Base-by-base conservation (phyloP, 2,113 vertebrate genomes). In the Oncorhynchus clarkii region DNA sequence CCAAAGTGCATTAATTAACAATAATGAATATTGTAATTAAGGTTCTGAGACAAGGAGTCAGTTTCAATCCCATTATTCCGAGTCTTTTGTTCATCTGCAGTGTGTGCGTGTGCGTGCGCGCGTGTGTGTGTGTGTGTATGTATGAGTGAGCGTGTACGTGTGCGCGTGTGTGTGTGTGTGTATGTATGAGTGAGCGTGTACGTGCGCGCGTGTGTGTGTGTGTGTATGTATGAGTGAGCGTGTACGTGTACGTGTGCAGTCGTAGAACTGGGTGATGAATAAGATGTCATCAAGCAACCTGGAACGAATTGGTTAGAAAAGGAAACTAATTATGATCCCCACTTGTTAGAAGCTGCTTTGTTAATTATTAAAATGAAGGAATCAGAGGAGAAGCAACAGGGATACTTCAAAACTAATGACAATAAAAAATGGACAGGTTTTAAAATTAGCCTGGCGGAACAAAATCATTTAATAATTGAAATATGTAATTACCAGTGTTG, bases 241-340 rank as follows among this genome's bases (percentile, higher is more conserved):
- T 5, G 29, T 31, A 4, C 1, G 29, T 31, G 31, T 51, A 3
- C 4, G 49, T 16, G 14, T 4, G 49, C 12, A 51, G 49, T 51
- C 14, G 14, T 4, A 51, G 49, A 51, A 51, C 49, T 51, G 45
- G 27, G 31, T 16, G 11, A 27, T 67, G 29, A 12, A 51, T 71
- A 77, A 67, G 60, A 81, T 77, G 57, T 77, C 71, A 77, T 71
- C 20, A 49, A 71, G 70, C 75, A 57, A 67, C 67, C 72, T 71
- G 71, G 24, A 74, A 62, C 51, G 67, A 81, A 78, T 67, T 71
- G 80, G 70, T 39, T 9, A 70, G 74, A 49, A 77, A 34, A 70
- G 74, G 27, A 20, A 62, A 74, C 67, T 78, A 74, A 81, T 74
- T 57, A 67, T 49, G 75, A 64, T 69, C 26, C 29, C 54, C 72